Conservation (phyloP, 2,113 vertebrate species). For the Athene cunicularia region DNA sequence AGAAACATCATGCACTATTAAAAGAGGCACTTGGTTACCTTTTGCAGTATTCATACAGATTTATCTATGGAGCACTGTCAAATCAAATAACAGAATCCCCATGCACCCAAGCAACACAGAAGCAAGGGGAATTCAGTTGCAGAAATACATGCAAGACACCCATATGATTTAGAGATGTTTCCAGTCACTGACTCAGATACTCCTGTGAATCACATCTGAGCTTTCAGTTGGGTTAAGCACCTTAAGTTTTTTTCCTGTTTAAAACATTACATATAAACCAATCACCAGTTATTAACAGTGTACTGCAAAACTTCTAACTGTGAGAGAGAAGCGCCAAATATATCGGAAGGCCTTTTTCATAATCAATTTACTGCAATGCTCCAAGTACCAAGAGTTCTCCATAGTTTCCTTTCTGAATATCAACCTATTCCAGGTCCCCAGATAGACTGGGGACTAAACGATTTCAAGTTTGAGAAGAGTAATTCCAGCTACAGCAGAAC, state of each 20-base stretch:
- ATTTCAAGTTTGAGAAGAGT: background rate
- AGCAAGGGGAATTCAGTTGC: background rate
- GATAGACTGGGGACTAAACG: background rate
- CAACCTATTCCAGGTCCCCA: background rate
- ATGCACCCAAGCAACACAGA: background rate
- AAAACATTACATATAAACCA: background rate
- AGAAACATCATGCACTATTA: background rate
- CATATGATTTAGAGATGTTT: background rate
- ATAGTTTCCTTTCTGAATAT: background rate
- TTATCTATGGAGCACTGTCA: background rate
- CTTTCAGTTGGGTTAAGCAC: background rate
- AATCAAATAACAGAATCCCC: background rate
- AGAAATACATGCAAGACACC: background rate
- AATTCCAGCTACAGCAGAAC: background rate
- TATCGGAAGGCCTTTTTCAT: background rate
- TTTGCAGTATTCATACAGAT: background rate
- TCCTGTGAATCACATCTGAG: background rate
- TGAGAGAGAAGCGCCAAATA: background rate
- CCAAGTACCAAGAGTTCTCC: background rate
- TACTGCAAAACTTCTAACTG: background rate
- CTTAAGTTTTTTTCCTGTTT: background rate
- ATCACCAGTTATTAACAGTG: background rate
- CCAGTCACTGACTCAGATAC: background rate
- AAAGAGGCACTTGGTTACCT: background rate
- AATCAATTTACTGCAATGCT: background rate